Base-by-base conservation (phyloP, 2,888 invertebrate genomes). In the Brassicogethes aeneus region DNA sequence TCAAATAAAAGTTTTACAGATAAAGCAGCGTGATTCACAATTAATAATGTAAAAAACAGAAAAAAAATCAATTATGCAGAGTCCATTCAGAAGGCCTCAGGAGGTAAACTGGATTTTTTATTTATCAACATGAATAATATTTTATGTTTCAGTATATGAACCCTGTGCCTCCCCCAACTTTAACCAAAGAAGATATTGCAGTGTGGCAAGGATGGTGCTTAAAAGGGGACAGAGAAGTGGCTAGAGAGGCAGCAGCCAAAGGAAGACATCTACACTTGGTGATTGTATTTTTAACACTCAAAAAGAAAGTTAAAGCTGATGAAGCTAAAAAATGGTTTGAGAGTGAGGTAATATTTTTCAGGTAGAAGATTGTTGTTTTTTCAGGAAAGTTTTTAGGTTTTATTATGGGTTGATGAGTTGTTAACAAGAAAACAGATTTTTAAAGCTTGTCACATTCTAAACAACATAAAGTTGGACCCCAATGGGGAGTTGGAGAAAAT, bases 121-220 rank as follows among this genome's bases (percentile, higher is more conserved):
- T n/a, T n/a, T n/a, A n/a, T n/a, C n/a, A n/a, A n/a, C n/a, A n/a
- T n/a, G n/a, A n/a, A n/a, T n/a, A n/a, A n/a, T n/a, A n/a, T n/a
- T 32, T 32, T 8, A 10, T 34, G 32, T 36, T 36, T 16, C 17
- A 8, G 33, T 30, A 29, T 35, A 37, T 38, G 16, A 41, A 45
- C 36, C 54, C 53, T 2, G 45, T 46, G 5, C 61, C 62, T 15
- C 65, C 66, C 3, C 43, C 53, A 13, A 49, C 52, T 40, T 54
- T 65, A 42, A 61, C 50, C 37, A 63, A 61, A 49, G 64, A 63
- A 50, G 49, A 58, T 14, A 39, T 56, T 12, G 60, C 60, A 8
- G 71, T 82, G 51, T 82, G 81, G 81, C 70, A 71, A 38, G 79
- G 77, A 50, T 82, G 82, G 82, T 73, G 73, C 45, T 71, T 68